Evolutionary conservation across 2,888 invertebrate species (phyloP), one percentile per base, ranked within the genome.

Genomic region (Timandra comae): DNA sequence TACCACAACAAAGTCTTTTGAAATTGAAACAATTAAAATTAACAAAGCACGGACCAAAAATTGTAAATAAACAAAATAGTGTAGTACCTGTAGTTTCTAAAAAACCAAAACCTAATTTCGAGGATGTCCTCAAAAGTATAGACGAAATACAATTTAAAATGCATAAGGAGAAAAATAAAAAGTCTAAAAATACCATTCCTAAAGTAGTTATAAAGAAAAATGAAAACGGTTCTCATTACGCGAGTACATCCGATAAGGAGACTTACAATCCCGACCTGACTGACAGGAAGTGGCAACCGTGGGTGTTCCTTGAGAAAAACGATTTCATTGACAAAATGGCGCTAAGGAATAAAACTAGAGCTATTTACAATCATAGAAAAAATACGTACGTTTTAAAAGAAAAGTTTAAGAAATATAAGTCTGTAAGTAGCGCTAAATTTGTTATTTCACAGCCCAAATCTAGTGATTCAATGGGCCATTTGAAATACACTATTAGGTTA

Each of bases 271-370:
- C 86, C 10, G 86, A 86, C 43, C 56, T 86, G 43, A 85, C 86
- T 1, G 86, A 86, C 3, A 72, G 78, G 36, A 86, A 85, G 48
- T 86, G 86, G 86, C 86, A 86, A 56, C 86, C 86, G 1, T 85
- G 82, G 81, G 86, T 86, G 9, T 82, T 79, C 48, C 51, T 86
- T 38, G 82, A 82, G 41, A 84, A 78, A 63, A 76, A 73, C 52
- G 46, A 52, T 46, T 78, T 82, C 40, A 72, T 86, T 43, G 86
- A 86, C 45, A 77, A 75, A 63, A 86, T 86, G 86, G 78, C 77
- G 16, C 43, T 63, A 2, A 76, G 55, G 47, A 80, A 73, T 20
- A 80, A 82, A 55, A 67, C 58, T 3, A 73, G 63, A 52, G 85
- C 85, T 36, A 54, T 82, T 23, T 85, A 65, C 42, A 84, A 57